Evolutionary conservation across 2,888 invertebrate genomes (phyloP).

Genomic region (Orthonychiurus folsomi): DNA sequence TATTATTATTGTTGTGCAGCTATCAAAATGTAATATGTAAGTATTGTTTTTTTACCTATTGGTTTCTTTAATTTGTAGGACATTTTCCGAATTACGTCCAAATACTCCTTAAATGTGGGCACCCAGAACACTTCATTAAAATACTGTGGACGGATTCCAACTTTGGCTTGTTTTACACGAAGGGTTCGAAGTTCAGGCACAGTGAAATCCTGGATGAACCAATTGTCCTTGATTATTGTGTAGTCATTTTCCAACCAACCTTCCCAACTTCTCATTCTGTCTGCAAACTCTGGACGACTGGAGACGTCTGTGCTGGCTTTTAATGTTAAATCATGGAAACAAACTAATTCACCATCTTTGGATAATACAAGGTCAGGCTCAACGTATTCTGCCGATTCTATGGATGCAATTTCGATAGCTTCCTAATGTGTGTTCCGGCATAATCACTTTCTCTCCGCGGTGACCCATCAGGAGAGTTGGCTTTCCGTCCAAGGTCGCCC

Average conservation of each 20-base stretch:
- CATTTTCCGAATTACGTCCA: conserved; percentile 24
- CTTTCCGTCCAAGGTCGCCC: conserved; percentile 21
- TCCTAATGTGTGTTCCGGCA: conserved; percentile 34
- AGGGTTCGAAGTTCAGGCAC: conserved; percentile 24
- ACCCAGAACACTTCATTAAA: conserved; percentile 30
- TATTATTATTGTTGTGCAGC: conserved; percentile 3
- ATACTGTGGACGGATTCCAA: conserved; percentile 31
- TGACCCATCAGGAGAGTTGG: conserved; percentile 27
- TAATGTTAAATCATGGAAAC: conserved; percentile 34
- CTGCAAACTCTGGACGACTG: conserved; percentile 21
- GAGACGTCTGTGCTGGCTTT: conserved; percentile 27
- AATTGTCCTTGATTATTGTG: conserved; percentile 25
- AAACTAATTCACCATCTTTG: conserved; percentile 30
- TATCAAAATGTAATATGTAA: background rate
- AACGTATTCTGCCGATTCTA: conserved; percentile 33
- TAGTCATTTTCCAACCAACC: conserved; percentile 18
- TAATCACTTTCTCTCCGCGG: conserved; percentile 33
- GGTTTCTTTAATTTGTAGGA: conserved; percentile 18
- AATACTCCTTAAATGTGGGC: conserved; percentile 35
- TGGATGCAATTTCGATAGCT: conserved; percentile 33
- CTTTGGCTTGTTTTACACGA: conserved; percentile 22
- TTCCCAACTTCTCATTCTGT: conserved; percentile 17
- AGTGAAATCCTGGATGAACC: conserved; percentile 35
- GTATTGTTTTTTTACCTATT: conserved; percentile 21
- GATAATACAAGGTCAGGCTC: conserved; percentile 37